Conservation (phyloP, 1,140 invertebrate species). For the Prorops nasuta region DNA sequence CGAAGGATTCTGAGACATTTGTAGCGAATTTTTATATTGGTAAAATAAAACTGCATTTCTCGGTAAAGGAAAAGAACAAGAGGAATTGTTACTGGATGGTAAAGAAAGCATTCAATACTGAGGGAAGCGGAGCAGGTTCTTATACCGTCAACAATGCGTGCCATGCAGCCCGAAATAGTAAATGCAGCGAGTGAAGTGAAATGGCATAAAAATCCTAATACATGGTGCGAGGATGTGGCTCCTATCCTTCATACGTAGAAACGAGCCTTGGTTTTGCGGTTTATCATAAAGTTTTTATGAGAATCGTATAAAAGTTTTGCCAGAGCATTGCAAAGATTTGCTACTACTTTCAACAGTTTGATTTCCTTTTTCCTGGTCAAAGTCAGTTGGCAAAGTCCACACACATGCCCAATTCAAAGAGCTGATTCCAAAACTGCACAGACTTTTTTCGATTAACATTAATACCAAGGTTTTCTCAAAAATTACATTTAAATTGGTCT, state of each 20-base stretch:
- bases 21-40: too few relatives aligned
- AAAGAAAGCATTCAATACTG: background rate
- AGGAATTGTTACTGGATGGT: slow-evolving; percentile 2
- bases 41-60: too few relatives aligned
- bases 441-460: too few relatives aligned
- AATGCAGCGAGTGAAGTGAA: background rate
- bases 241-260: background rate
- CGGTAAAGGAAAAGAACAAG: slow-evolving; percentile 2
- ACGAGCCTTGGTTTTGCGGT: slow-evolving; percentile 12
- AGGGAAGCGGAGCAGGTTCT: background rate
- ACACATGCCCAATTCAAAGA: too few relatives aligned
- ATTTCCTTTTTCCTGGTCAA: slow-evolving; percentile 11
- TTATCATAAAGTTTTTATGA: slow-evolving; percentile 40
- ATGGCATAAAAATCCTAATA: background rate
- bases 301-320: slow-evolving; percentile 33
- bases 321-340: slow-evolving; percentile 17
- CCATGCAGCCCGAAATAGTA: background rate
- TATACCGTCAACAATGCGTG: background rate
- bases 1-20: too few relatives aligned
- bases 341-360: slow-evolving; percentile 1
- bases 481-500: too few relatives aligned
- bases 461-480: too few relatives aligned
- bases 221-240: background rate
- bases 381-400: too few relatives aligned
- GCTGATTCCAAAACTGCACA: too few relatives aligned